phyloP scores from a whole-genome alignment of 2,888 invertebrate species.

The Erebia aethiops region DNA sequence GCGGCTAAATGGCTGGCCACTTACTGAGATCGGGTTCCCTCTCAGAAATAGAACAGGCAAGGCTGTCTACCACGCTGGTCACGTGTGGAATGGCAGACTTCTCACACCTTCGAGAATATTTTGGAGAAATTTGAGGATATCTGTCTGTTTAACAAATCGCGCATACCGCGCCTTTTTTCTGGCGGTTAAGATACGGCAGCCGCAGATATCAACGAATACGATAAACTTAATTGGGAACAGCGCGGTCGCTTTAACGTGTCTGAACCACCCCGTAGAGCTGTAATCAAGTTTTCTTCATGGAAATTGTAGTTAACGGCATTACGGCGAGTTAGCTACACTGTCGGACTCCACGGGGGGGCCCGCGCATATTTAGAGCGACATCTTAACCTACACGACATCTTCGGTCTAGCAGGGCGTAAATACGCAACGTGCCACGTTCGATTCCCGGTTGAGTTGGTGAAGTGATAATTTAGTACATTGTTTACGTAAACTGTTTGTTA shows the following conservation, averaged over 20 bases:
- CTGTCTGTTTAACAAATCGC: no score
- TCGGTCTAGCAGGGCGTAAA: background rate
- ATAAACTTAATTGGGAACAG: background rate
- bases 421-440: background rate
- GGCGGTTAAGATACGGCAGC: background rate
- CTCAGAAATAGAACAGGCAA: no score
- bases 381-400: conserved; percentile 23
- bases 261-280: conserved; percentile 14
- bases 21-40: background rate
- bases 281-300: conserved; percentile 41
- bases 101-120: no score
- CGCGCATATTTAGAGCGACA: conserved; percentile 34
- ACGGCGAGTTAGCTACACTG: conserved; percentile 28
- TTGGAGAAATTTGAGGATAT: no score
- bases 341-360: conserved; percentile 34
- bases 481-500: no score
- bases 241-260: background rate
- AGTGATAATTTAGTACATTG: no score
- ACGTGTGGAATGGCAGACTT: no score
- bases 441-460: no score
- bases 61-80: no score
- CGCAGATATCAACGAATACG: background rate
- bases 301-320: conserved; percentile 39
- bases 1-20: no score
- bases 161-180: background rate